A percentile compares a stretch with the other conserved stretches of the same genome.
Evolutionary conservation across 2,888 invertebrate genomes (phyloP).

Genomic region (Notocelia uddmanniana): DNA sequence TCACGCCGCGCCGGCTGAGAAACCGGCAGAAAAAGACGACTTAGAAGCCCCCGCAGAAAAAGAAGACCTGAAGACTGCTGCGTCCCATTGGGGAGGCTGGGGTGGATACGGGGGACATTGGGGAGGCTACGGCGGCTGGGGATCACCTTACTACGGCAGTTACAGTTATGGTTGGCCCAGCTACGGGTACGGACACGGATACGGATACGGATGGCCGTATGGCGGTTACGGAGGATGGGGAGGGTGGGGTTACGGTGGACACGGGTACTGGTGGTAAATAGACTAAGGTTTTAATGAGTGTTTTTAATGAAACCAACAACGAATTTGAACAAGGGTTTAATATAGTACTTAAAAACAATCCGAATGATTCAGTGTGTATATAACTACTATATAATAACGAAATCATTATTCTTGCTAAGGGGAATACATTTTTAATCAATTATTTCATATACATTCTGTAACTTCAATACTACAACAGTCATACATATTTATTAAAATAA

Average conservation of each 20-base stretch:
- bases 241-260: conserved; percentile 52
- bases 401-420: no score
- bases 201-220: conserved; percentile 46
- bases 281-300: conserved; percentile 1
- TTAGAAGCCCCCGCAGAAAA: conserved; percentile 65
- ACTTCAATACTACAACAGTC: background rate
- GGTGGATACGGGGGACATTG: conserved; percentile 50
- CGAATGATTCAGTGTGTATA: background rate
- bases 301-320: background rate
- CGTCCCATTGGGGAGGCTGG: conserved; percentile 73
- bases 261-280: conserved; percentile 61
- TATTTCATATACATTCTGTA: no score
- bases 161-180: conserved; percentile 44
- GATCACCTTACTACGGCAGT: conserved; percentile 44
- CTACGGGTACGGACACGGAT: conserved; percentile 44
- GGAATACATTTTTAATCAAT: no score
- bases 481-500: background rate
- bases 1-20: conserved; percentile 67
- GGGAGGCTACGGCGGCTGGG: conserved; percentile 57
- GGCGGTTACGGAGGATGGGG: conserved; percentile 56
- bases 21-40: conserved; percentile 51
- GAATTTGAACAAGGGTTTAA: conserved; percentile 9
- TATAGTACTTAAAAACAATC: background rate
- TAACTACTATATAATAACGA: background rate
- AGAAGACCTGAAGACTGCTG: conserved; percentile 76